Evolutionary conservation across 2,888 invertebrate genomes (phyloP), one percentile per base, ranked within the genome.

Genomic region (Alentia gelatinosa): DNA sequence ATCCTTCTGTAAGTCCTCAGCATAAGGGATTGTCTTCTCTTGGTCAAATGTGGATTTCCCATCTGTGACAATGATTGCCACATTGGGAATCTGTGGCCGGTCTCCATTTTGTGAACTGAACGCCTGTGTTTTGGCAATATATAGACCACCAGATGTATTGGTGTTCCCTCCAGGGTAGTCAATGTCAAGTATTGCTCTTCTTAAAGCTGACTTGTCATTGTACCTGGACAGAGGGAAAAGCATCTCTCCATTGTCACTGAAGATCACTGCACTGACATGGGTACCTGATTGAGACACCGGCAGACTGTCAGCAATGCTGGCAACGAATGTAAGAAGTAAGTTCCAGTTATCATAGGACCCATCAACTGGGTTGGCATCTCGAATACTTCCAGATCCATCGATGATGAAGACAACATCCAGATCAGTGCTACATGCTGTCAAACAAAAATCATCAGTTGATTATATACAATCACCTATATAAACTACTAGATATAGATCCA

Each of bases 21-120:
- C 91, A 84, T 89, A 47, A 26, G 89, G 89, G n/a, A 91, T 90
- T 33, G 84, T 90, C 37, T 30, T 42, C 9, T 90, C 75, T n/a
- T n/a, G 42, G 50, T 91, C 90, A 39, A 30, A 33, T 39, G 90
- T 91, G 30, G 90, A 90, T 30, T 89, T 74, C 3, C 91, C 91
- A 47, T 91, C 91, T 5, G 90, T 90, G 5, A 90, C 1, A 9
- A 90, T 35, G 23, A 90, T 90, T 4, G 42, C 90, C 3, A 90
- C 30, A 40, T 90, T 90, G 23, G 42, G 74, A 15, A 90, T 39
- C 3, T 75, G 9, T 30, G 90, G 74, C 3, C 90, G 75, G 33
- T 91, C 91, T 50, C 91, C 91, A 39, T 68, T 37, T 1, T 37
- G 39, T 23, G n/a, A 3, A 40, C 12, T 84, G 84, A 84, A 84